These are phyloP conservation scores for Natator depressus DNA, from an alignment of 2,113 vertebrate species.

Conservation along the genomic window DNA sequence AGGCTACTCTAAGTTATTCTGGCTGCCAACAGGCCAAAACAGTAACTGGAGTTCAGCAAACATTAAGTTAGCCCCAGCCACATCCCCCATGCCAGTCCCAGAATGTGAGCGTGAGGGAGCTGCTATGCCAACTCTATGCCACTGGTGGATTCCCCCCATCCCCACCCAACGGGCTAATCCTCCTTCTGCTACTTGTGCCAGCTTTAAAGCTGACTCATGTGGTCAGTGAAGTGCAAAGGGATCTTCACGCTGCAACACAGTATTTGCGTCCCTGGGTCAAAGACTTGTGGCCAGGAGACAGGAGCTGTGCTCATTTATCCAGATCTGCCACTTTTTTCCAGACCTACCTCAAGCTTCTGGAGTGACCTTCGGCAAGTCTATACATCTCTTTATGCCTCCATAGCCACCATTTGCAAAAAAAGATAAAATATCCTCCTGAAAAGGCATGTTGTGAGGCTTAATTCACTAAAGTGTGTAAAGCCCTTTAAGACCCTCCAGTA, in stretches of 20 bases:
- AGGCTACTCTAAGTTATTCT: not conserved
- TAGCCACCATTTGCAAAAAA: not conserved
- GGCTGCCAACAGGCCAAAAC: not conserved
- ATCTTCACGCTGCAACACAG: not conserved
- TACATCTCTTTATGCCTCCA: not conserved
- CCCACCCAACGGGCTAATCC: not conserved
- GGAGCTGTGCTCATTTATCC: not conserved
- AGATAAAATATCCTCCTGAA: not conserved
- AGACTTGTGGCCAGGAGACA: not conserved
- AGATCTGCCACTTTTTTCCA: too few species aligned
- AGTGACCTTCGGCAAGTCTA: not conserved
- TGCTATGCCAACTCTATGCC: not conserved
- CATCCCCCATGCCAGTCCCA: rapidly evolving
- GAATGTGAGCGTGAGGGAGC: rapidly evolving
- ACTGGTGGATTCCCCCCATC: not conserved
- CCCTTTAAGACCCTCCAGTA: not conserved
- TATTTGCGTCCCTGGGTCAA: not conserved
- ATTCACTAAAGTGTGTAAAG: not conserved
- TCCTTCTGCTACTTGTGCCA: not conserved
- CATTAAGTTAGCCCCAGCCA: not conserved
- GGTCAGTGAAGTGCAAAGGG: not conserved
- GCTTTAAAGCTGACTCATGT: not conserved
- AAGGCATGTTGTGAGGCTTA: not conserved
- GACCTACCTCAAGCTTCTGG: not conserved
- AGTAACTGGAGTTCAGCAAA: not conserved